A percentile compares a stretch with the other conserved stretches of the same genome.
These are phyloP conservation scores for Phaethon lepturus DNA, from an alignment of 2,113 vertebrate species.

Conservation along the genomic window DNA sequence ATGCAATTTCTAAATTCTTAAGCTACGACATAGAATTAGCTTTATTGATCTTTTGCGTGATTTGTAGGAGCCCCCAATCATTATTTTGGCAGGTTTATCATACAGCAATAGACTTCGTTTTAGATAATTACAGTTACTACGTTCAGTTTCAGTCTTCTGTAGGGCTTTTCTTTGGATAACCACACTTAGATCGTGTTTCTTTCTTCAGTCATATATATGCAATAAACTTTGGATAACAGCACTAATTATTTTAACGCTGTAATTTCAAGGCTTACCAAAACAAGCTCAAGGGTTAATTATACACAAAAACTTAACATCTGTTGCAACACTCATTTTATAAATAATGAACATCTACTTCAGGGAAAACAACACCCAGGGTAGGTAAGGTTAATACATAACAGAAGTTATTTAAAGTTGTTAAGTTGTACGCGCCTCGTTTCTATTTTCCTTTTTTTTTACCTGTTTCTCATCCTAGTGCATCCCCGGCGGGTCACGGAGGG, in stretches of 20 bases:
- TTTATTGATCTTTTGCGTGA: slow-evolving; percentile 70
- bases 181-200: not conserved
- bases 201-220: slow-evolving; percentile 25
- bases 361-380: not conserved
- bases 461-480: not conserved
- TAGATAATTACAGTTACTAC: slow-evolving; percentile 60
- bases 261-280: not conserved
- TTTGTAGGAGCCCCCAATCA: slow-evolving; percentile 62
- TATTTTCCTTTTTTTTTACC: not conserved
- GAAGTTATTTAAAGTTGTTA: not conserved
- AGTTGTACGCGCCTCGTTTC: fast-evolving
- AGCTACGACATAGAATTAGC: slow-evolving; percentile 19
- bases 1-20: slow-evolving; percentile 54
- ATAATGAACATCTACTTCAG: not conserved
- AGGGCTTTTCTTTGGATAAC: slow-evolving; percentile 37
- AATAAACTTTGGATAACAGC: slow-evolving; percentile 43
- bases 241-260: slow-evolving; percentile 38
- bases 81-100: slow-evolving; percentile 77
- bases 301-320: not conserved
- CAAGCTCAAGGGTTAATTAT: not conserved
- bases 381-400: not conserved
- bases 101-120: slow-evolving; percentile 67
- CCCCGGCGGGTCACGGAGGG: fast-evolving
- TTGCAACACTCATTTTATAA: not conserved
- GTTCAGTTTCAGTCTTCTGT: slow-evolving; percentile 36